Evolutionary conservation across 1,140 invertebrate genomes (phyloP).

Genomic region (Papilio polytes): DNA sequence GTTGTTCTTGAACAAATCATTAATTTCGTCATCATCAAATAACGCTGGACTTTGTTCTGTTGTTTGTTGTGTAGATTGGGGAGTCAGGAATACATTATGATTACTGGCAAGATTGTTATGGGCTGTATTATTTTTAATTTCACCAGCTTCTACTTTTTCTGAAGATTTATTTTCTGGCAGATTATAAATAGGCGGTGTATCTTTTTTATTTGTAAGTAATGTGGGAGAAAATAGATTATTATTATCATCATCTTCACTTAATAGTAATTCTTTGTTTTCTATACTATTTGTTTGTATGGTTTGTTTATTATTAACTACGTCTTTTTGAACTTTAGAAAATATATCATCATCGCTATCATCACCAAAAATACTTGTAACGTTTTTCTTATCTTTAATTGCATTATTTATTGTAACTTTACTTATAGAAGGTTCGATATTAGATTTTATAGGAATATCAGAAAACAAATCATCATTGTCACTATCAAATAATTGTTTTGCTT

Average conservation of each 20-base stretch:
- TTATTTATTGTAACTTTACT: constrained; percentile 33
- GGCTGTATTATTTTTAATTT: constrained; percentile 15
- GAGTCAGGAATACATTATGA: neutral
- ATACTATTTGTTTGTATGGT: constrained; percentile 24
- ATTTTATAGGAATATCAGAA: constrained; percentile 24
- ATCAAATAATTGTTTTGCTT: constrained; percentile 53
- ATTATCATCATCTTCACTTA: constrained; percentile 38
- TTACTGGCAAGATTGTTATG: neutral
- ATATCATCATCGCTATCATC: constrained; percentile 59
- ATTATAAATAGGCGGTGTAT: neutral
- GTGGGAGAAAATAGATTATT: constrained; percentile 29
- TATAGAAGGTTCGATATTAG: constrained; percentile 2
- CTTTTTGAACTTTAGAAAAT: constrained; percentile 44
- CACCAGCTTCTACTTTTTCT: constrained; percentile 31
- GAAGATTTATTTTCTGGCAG: constrained; percentile 13
- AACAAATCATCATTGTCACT: constrained; percentile 60
- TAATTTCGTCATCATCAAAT: constrained; percentile 59
- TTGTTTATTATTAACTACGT: constrained; percentile 29
- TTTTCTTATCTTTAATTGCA: constrained; percentile 34
- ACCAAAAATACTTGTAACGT: constrained; percentile 65
- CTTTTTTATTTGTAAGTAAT: neutral
- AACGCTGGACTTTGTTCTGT: constrained; percentile 54
- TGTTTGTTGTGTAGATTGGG: neutral
- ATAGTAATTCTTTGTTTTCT: constrained; percentile 24
- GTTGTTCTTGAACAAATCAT: constrained; percentile 37